These are phyloP conservation scores for Dreissena polymorpha DNA, from an alignment of 1,140 invertebrate genomes.

Conservation along the genomic window DNA sequence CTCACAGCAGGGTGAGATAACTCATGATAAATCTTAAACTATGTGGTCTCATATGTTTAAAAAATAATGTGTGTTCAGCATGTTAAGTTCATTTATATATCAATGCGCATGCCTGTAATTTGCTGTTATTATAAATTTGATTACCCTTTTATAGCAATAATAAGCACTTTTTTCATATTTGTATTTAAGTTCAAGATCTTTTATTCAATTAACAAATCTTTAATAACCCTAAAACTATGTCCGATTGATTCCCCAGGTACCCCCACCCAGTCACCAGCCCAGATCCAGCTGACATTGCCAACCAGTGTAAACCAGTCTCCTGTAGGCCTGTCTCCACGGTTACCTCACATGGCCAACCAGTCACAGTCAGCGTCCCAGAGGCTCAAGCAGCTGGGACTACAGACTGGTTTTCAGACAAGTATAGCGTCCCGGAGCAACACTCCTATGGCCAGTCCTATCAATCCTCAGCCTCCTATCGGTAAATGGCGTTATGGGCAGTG, in stretches of 20 bases:
- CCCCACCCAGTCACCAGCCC: constrained; percentile 52
- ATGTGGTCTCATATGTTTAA: no score
- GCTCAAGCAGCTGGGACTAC: constrained; percentile 46
- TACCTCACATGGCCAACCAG: constrained; percentile 48
- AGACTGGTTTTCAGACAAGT: constrained; percentile 44
- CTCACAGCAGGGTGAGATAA: neutral
- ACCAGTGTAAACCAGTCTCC: constrained; percentile 39
- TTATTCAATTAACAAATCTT: no score
- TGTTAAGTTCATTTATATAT: no score
- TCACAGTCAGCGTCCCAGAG: constrained; percentile 54
- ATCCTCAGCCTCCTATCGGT: constrained; percentile 48
- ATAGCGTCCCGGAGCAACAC: constrained; percentile 43
- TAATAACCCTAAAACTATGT: no score
- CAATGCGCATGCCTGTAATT: no score
- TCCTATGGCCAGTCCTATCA: constrained; percentile 53
- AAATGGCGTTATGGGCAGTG: neutral
- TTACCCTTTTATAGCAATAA: no score
- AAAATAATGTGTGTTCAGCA: no score
- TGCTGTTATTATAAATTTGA: no score
- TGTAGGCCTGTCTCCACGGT: constrained; percentile 19
- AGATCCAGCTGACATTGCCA: constrained; percentile 61
- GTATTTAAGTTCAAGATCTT: no score
- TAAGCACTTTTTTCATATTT: no score
- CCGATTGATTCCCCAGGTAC: constrained; percentile 20
- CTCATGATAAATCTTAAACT: no score